These are phyloP conservation scores for Platycercus adscitus DNA, from an alignment of 2,113 vertebrate species.

Conservation along the genomic window DNA sequence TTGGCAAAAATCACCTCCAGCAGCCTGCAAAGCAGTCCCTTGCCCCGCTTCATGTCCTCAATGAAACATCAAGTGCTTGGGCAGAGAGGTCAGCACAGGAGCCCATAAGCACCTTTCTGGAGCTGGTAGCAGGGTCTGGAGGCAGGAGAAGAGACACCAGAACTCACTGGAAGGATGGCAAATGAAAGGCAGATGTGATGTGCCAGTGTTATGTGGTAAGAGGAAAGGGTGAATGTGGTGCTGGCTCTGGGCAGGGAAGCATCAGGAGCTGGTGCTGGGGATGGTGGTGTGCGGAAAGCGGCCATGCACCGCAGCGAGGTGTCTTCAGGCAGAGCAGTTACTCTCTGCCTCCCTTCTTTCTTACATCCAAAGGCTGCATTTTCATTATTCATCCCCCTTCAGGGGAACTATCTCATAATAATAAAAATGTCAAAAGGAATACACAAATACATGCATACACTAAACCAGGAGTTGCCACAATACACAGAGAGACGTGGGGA, in stretches of 20 bases:
- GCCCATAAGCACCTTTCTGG: not conserved
- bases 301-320: rapidly evolving
- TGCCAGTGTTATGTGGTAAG: rapidly evolving
- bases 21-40: not conserved
- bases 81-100: not conserved
- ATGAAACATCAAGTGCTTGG: rapidly evolving
- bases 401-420: constrained; percentile 76
- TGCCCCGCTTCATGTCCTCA: not conserved
- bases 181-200: not conserved
- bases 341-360: constrained; percentile 51
- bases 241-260: not conserved
- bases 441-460: constrained; percentile 76
- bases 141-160: not conserved
- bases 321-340: not conserved
- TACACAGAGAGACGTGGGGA: constrained; percentile 68
- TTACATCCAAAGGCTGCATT: constrained; percentile 64
- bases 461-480: constrained; percentile 72
- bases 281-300: not conserved
- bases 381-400: constrained; percentile 85
- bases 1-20: not conserved
- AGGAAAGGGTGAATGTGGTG: not conserved
- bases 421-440: constrained; percentile 88
- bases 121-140: not conserved
- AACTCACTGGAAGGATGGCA: not conserved
- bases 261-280: rapidly evolving